Conservation (phyloP, 1,140 invertebrate genomes). For the Ceratina japonica region DNA sequence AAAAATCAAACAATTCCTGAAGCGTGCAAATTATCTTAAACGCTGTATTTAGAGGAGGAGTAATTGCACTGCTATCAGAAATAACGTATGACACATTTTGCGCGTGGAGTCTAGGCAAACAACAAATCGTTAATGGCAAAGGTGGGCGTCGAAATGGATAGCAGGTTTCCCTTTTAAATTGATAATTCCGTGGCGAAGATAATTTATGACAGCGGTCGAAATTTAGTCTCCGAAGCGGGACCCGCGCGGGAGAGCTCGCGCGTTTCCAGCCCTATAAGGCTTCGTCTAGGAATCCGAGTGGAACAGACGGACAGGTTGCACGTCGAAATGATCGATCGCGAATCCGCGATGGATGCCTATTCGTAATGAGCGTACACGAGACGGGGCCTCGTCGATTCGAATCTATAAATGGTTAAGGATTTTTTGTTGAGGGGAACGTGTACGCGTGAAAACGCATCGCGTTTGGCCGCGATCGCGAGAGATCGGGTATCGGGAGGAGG, state of each 20-base stretch:
- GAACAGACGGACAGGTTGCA: slow-evolving; percentile 35
- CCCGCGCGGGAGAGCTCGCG: background rate
- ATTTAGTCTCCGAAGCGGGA: background rate
- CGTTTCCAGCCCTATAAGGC: slow-evolving; percentile 34
- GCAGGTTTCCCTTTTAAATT: slow-evolving; percentile 4
- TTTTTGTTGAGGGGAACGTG: background rate
- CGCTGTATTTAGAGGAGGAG: no score
- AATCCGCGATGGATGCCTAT: slow-evolving; percentile 9
- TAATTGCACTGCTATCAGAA: no score
- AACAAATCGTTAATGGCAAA: background rate
- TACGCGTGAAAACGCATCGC: background rate
- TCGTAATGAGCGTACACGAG: slow-evolving; percentile 10
- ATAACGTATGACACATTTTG: no score
- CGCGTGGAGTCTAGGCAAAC: background rate
- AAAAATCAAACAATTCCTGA: no score
- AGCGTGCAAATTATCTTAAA: no score
- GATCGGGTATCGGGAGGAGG: background rate
- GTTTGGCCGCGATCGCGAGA: background rate
- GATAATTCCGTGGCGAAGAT: background rate
- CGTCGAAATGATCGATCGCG: slow-evolving; percentile 41
- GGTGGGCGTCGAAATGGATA: background rate
- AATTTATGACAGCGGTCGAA: slow-evolving; percentile 30
- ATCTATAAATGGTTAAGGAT: background rate
- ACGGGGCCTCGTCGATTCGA: background rate
- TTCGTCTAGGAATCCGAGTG: slow-evolving; percentile 36